Base-by-base conservation (phyloP, 2,113 vertebrate species). In the Xiphias gladius region DNA sequence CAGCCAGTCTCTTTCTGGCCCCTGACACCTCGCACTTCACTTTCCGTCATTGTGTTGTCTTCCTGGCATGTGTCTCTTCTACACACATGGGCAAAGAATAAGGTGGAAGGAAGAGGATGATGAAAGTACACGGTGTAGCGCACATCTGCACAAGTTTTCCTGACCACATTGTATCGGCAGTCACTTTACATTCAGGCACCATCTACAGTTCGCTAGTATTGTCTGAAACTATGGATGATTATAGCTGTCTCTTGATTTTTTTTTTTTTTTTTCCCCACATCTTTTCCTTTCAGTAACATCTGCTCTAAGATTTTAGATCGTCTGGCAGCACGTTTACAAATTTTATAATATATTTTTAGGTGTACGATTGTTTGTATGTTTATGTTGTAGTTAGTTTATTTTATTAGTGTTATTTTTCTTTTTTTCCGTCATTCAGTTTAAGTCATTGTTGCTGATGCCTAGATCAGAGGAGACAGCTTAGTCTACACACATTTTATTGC, bases 131-230 rank as follows among this genome's bases (percentile, higher is more conserved):
- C 26, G 37, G 48, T 73, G 85, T 67, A 73, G 59, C 20, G 39
- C 80, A 81, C 96, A 95, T 96, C 94, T 97, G 95, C 86, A 86
- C 73, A 89, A 84, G 90, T 95, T 95, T 93, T 94, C 84, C 76
- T 82, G 93, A 94, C 91, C 93, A 85, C 91, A 94, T 84, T 91
- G 95, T 94, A 94, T 94, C 92, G 92, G 83, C 85, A 88, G 93
- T 89, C 88, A 62, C 92, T 95, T 94, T 84, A 91, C 89, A 92
- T 94, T 87, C 80, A 91, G 91, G 91, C 94, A 94, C 86, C 80
- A 54, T 94, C 88, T 89, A 93, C 91, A 95, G 94, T 95, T 95
- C 87, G 82, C 35, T 11, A 35, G 24, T 41, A 50, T 50, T 73
- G 65, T 59, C 14, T 52, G 24, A 39, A 77, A 73, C 55, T 58